These are phyloP conservation scores for Dasysyrphus albostriatus DNA, from an alignment of 2,888 invertebrate species.

Conservation along the genomic window DNA sequence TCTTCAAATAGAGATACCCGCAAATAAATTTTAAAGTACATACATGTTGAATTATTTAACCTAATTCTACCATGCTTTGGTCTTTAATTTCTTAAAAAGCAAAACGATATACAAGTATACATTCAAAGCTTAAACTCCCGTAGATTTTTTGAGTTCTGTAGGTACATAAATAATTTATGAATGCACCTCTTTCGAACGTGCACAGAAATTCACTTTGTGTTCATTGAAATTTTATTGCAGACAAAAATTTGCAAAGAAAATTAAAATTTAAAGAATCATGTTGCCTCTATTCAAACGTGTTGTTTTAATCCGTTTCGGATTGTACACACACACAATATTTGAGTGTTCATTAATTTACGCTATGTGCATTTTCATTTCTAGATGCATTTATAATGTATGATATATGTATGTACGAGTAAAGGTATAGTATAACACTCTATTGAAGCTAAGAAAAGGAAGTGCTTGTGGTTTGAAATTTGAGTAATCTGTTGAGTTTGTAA, in stretches of 20 bases:
- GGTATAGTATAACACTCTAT: neutral
- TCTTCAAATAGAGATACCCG: neutral
- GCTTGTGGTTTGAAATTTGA: constrained; percentile 25
- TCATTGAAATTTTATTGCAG: constrained; percentile 46
- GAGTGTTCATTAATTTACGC: constrained; percentile 40
- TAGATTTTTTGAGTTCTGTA: neutral
- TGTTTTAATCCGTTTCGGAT: constrained; percentile 22
- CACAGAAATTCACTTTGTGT: constrained; percentile 44
- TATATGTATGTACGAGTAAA: no score
- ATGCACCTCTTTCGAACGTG: constrained; percentile 51
- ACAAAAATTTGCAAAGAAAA: constrained; percentile 24
- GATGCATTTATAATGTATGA: neutral
- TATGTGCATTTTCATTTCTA: constrained; percentile 32
- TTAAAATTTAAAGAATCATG: constrained; percentile 37
- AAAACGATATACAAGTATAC: neutral
- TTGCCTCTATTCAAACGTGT: neutral
- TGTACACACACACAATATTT: constrained; percentile 53
- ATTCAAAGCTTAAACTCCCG: neutral
- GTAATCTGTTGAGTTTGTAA: neutral
- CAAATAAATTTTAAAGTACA: neutral
- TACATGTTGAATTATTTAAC: neutral
- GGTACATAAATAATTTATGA: constrained; percentile 64
- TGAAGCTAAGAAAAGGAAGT: neutral
- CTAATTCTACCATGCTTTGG: constrained; percentile 3
- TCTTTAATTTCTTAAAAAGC: neutral